Evolutionary conservation across 2,888 invertebrate genomes (phyloP), one percentile per base, ranked within the genome.

Genomic region (Caenorhabditis sulstoni): DNA sequence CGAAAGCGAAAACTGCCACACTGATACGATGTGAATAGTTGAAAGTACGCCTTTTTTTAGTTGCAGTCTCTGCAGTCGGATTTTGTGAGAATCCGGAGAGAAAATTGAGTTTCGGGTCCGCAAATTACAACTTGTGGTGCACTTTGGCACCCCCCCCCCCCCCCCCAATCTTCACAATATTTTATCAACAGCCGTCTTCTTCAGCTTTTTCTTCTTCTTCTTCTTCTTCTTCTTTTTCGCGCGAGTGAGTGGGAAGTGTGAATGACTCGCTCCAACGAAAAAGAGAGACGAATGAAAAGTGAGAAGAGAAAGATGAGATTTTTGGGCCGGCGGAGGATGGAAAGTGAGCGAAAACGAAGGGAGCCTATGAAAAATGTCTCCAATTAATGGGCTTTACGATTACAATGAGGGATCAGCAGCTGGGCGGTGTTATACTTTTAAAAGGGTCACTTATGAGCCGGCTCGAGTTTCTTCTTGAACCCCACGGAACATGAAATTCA

Each of bases 321-420:
- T 59, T 68, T 52, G 57, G 52, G 29, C 29, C 29, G 3, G 29
- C 14, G 9, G 14, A 22, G 39, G 57, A n/a, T 11, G 12, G 37
- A 22, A 53, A 41, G 29, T 29, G 29, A 29, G 29, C 29, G 29
- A 29, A 29, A 29, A 29, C n/a, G n/a, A 7, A 5, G 29, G 29
- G 29, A 5, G 29, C 4, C 65, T 45, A 58, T 64, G 62, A 71
- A 57, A 64, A 71, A 71, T 71, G 71, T 64, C 71, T 52, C 62
- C 71, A 71, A 71, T 62, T 64, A 71, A 64, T 71, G 62, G 64
- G 39, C 64, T 71, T 71, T 71, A 71, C 71, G 71, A 71, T 71
- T 71, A 71, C 71, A 71, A 71, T 71, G 59, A 35, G 39, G 52
- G 52, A 55, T 18, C 52, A 68, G 59, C 68, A 68, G 68, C 59